These are phyloP conservation scores for Caenorhabditis afra DNA, from an alignment of 2,888 invertebrate genomes.

Conservation along the genomic window DNA sequence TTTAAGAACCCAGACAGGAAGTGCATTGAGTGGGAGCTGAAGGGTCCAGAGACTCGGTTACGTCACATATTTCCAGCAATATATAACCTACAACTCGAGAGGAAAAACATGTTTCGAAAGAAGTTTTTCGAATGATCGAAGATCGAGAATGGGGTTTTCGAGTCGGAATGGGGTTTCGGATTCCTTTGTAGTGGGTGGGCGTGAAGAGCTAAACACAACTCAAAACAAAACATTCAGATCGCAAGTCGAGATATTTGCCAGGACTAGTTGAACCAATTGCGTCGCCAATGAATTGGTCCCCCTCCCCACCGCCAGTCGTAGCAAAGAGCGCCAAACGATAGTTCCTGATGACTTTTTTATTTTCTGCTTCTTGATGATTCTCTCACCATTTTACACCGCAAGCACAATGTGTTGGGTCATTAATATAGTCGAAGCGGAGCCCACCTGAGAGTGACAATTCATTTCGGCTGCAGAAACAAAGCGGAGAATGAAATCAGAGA, in stretches of 20 bases:
- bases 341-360: constrained; percentile 35
- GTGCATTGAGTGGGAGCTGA: too few species aligned
- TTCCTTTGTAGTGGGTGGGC: constrained; percentile 55
- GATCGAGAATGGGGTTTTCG: constrained; percentile 52
- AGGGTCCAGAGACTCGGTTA: neutral
- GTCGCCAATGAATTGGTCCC: constrained; percentile 42
- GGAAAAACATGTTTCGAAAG: constrained; percentile 52
- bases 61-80: constrained; percentile 40
- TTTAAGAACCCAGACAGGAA: neutral
- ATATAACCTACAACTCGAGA: constrained; percentile 32
- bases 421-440: constrained; percentile 41
- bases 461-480: too few species aligned
- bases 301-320: constrained; percentile 2
- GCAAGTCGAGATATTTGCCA: constrained; percentile 22
- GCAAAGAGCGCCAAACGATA: constrained; percentile 11
- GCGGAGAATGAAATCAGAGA: too few species aligned
- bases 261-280: constrained; percentile 33
- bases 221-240: constrained; percentile 45
- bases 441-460: constrained; percentile 32
- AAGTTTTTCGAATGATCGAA: constrained; percentile 43
- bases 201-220: constrained; percentile 30
- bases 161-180: constrained; percentile 57
- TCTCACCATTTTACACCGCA: constrained; percentile 48
- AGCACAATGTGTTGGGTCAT: constrained; percentile 50
- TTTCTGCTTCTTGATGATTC: constrained; percentile 47